These are phyloP conservation scores for Chrysotoxum bicinctum DNA, from an alignment of 2,888 invertebrate species.

Conservation along the genomic window DNA sequence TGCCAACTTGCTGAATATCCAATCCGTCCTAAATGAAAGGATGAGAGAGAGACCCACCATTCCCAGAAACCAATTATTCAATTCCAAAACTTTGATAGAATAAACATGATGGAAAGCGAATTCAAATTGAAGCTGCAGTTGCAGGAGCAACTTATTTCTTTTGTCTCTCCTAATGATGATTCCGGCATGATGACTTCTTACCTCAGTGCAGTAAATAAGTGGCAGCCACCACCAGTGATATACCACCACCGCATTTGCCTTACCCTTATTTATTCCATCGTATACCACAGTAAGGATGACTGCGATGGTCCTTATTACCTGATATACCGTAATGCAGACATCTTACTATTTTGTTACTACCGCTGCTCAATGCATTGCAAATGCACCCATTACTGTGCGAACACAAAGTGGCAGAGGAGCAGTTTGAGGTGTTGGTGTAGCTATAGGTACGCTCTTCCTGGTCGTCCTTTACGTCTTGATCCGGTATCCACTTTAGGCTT, in stretches of 20 bases:
- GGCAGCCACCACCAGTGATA: slow-evolving; percentile 30
- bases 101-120: slow-evolving; percentile 1
- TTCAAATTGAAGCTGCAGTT: background rate
- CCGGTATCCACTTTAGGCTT: slow-evolving; percentile 3
- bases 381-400: slow-evolving; percentile 35
- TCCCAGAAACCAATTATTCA: slow-evolving; percentile 66
- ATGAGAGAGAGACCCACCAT: background rate
- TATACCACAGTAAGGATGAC: background rate
- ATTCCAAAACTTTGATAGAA: slow-evolving; percentile 47
- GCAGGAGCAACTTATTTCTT: slow-evolving; percentile 49
- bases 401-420: slow-evolving; percentile 13
- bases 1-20: slow-evolving; percentile 3
- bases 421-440: background rate
- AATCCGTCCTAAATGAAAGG: background rate
- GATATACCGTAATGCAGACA: slow-evolving; percentile 59
- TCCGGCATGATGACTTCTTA: slow-evolving; percentile 63
- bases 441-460: background rate
- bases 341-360: slow-evolving; percentile 58
- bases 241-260: background rate
- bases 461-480: slow-evolving; percentile 22
- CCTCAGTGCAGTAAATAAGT: slow-evolving; percentile 63
- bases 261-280: background rate
- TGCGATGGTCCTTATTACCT: slow-evolving; percentile 53
- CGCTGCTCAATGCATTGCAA: slow-evolving; percentile 36
- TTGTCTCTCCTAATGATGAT: slow-evolving; percentile 65